Conservation (phyloP, 2,797 vertebrate genomes). For the Molossus alvarezi region DNA sequence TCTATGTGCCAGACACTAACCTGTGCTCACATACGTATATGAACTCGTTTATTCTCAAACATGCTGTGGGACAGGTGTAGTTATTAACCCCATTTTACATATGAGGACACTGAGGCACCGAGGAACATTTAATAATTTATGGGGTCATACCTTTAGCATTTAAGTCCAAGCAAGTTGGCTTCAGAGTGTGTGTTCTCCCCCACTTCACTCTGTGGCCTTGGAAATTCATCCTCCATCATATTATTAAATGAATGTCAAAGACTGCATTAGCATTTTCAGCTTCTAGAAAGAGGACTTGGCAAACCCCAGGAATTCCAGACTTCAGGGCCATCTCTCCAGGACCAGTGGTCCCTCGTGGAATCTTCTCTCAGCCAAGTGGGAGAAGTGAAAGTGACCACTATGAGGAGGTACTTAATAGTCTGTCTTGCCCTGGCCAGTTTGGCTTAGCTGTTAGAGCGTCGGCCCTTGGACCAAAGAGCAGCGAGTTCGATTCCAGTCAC, state of each 20-base stretch:
- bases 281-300: neutral
- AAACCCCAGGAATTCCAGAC: neutral
- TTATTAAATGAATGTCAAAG: neutral
- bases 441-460: too few relatives aligned
- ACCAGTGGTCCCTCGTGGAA: neutral
- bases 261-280: neutral
- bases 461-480: too few relatives aligned
- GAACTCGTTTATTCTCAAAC: neutral
- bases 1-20: neutral
- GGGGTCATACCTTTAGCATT: neutral
- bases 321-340: neutral
- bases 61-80: neutral
- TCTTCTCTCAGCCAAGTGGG: neutral
- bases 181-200: neutral
- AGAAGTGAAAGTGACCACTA: neutral
- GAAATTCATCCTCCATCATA: neutral
- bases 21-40: fast-evolving
- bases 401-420: neutral
- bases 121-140: neutral
- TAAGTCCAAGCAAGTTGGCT: neutral
- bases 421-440: neutral
- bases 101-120: neutral
- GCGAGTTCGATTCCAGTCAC: too few relatives aligned
- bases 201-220: neutral
- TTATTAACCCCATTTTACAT: neutral